These are phyloP conservation scores for Caenorhabditis remanei DNA, from an alignment of 1,140 invertebrate genomes.

Conservation along the genomic window DNA sequence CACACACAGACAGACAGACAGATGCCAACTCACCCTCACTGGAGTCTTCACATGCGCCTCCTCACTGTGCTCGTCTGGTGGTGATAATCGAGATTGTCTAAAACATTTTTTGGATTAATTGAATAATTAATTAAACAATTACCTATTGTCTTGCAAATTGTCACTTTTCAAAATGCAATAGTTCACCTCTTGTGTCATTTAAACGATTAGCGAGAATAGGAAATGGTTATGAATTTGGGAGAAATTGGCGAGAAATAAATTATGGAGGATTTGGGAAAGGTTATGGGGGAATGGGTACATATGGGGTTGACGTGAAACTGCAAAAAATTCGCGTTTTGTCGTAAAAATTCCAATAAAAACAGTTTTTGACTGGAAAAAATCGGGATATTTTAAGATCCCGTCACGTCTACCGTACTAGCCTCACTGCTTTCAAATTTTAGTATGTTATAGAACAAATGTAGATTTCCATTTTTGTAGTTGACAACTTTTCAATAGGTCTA, in stretches of 20 bases:
- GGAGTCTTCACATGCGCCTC: slow-evolving; percentile 11
- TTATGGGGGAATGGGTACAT: too few relatives aligned
- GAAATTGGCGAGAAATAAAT: background rate
- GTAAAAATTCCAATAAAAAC: too few relatives aligned
- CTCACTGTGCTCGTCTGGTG: background rate
- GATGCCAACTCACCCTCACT: background rate
- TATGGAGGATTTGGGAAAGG: background rate
- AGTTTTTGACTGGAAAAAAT: too few relatives aligned
- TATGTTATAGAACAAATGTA: too few relatives aligned
- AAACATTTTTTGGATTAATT: background rate
- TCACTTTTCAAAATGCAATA: slow-evolving; percentile 46
- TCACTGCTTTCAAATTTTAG: too few relatives aligned
- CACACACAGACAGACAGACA: too few relatives aligned
- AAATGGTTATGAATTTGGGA: background rate
- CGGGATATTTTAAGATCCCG: too few relatives aligned
- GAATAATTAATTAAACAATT: background rate
- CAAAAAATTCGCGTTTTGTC: too few relatives aligned
- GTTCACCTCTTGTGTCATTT: slow-evolving; percentile 42
- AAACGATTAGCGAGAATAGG: background rate
- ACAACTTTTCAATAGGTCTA: too few relatives aligned
- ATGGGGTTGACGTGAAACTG: too few relatives aligned
- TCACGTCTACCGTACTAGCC: too few relatives aligned
- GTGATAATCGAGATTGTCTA: slow-evolving; percentile 3
- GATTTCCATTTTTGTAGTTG: too few relatives aligned
- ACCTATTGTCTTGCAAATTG: slow-evolving; percentile 36